Conservation (phyloP, 2,113 vertebrate genomes). For the Enhydra lutris region DNA sequence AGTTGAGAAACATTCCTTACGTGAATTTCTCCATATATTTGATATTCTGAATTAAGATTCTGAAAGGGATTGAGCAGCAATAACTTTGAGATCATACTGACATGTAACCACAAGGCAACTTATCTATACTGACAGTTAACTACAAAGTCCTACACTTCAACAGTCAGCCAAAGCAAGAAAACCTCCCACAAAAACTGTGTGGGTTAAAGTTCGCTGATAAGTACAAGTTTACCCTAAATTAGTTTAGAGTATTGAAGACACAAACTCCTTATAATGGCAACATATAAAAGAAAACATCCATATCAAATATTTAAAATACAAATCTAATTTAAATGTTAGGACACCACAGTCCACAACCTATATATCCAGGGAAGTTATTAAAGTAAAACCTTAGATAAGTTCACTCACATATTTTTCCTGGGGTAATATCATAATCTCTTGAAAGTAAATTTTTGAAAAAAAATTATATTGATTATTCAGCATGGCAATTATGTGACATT, state of each 20-base stretch:
- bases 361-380: not conserved
- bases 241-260: not conserved
- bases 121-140: not conserved
- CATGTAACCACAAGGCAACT: not conserved
- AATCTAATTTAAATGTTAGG: not conserved
- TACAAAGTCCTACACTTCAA: not conserved
- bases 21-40: not conserved
- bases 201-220: not conserved
- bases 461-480: not conserved
- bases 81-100: not conserved
- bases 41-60: not conserved
- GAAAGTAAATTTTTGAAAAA: not conserved
- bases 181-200: not conserved
- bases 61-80: not conserved
- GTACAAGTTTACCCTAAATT: not conserved
- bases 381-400: not conserved
- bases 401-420: not conserved
- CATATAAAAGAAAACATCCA: not conserved
- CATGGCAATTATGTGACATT: not conserved
- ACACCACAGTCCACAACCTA: not conserved
- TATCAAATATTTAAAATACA: not conserved
- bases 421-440: not conserved
- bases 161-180: not conserved
- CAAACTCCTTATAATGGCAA: not conserved
- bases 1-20: not conserved